phyloP scores from a whole-genome alignment of 2,797 vertebrate species.

The Poeciliopsis presidionis region DNA sequence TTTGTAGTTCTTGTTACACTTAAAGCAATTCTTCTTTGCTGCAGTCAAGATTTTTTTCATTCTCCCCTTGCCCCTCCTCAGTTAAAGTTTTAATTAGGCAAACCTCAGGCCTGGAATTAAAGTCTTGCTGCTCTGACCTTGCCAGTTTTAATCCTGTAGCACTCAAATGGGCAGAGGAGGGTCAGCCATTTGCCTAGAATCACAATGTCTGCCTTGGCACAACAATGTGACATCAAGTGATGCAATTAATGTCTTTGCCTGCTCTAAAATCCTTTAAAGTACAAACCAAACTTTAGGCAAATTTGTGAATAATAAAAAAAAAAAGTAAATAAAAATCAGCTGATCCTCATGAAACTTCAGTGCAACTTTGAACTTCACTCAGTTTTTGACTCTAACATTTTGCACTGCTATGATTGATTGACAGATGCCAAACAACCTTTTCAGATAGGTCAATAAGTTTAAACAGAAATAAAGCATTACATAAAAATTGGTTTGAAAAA shows the following conservation, averaged over 20 bases:
- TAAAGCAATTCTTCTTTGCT: constrained; percentile 49
- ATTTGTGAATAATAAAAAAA: background rate
- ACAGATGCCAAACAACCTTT: background rate
- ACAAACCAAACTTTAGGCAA: background rate
- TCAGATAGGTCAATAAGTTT: background rate
- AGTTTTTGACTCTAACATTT: background rate
- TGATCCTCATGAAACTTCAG: too few species aligned
- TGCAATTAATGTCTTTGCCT: constrained; percentile 21
- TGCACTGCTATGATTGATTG: background rate
- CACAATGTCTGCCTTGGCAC: constrained; percentile 53
- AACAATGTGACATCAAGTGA: constrained; percentile 46
- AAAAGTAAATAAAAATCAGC: background rate
- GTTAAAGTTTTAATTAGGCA: constrained; percentile 77
- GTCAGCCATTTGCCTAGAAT: constrained; percentile 67
- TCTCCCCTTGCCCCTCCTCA: constrained; percentile 39
- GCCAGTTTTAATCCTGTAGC: constrained; percentile 74
- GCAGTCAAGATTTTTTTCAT: constrained; percentile 45
- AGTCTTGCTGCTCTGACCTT: constrained; percentile 71
- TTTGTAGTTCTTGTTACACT: constrained; percentile 29
- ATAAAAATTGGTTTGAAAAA: background rate
- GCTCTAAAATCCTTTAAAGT: constrained; percentile 12
- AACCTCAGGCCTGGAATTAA: constrained; percentile 67
- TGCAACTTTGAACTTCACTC: background rate
- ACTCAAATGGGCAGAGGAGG: constrained; percentile 61
- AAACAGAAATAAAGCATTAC: background rate